Percentiles rank a stretch among this genome's conserved stretches.
Conservation (phyloP, 2,888 invertebrate species). For the Lasioglossum calceatum region DNA sequence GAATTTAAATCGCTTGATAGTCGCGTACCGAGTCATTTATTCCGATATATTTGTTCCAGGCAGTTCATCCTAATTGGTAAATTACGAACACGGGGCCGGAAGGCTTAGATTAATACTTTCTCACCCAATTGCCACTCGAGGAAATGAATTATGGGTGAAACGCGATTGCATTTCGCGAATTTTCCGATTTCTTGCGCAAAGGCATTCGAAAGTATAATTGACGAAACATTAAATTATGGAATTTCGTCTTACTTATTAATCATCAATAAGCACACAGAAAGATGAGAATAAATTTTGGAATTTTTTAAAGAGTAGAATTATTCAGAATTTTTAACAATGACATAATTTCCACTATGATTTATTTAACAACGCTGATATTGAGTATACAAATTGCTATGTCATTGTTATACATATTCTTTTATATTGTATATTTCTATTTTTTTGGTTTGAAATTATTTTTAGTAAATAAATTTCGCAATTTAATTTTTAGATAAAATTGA, state of each 20-base stretch:
- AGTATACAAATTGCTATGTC: no score
- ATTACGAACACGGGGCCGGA: slow-evolving; percentile 12
- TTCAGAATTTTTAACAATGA: no score
- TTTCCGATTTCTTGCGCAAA: neutral
- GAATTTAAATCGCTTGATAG: slow-evolving; percentile 13
- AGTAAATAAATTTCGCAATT: neutral
- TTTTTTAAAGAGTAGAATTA: neutral
- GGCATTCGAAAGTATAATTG: neutral
- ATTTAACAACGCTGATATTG: no score
- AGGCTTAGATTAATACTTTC: slow-evolving; percentile 25
- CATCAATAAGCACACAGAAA: neutral
- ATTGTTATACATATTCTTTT: no score
- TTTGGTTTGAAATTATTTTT: no score
- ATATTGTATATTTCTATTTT: no score
- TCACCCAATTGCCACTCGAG: neutral
- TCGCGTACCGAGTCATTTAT: slow-evolving; percentile 19
- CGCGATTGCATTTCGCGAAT: neutral
- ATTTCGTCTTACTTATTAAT: no score
- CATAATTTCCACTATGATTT: no score
- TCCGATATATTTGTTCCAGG: slow-evolving; percentile 25
- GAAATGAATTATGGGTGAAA: slow-evolving; percentile 3
- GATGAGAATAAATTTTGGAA: neutral
- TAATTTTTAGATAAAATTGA: neutral
- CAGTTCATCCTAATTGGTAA: slow-evolving; percentile 29
- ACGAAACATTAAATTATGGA: no score